Percentiles rank a stretch among this genome's conserved stretches.
phyloP scores from a whole-genome alignment of 2,113 vertebrate genomes.

The Alaudala cheleensis region DNA sequence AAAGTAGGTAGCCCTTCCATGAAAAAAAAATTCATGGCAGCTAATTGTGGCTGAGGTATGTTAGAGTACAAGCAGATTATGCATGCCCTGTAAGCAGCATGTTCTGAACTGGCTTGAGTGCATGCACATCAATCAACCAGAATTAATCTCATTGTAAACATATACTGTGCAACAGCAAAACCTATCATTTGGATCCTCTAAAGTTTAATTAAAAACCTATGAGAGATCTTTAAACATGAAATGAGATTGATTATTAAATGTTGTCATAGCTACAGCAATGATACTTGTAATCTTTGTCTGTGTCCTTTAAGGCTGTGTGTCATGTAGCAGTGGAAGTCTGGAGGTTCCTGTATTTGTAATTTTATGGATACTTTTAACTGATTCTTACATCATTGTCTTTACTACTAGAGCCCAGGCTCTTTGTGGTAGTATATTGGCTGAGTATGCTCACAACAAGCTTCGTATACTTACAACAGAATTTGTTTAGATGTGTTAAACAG shows the following conservation, averaged over 20 bases:
- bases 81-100: not conserved
- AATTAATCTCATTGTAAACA: conserved; percentile 52
- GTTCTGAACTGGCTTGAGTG: not conserved
- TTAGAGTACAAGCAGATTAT: not conserved
- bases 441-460: not conserved
- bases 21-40: not conserved
- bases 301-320: not conserved
- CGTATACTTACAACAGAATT: not conserved
- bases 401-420: not conserved
- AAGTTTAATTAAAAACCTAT: conserved; percentile 68
- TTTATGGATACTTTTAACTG: not conserved
- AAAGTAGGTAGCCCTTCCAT: not conserved
- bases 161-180: conserved; percentile 1
- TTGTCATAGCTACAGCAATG: not conserved
- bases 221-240: conserved; percentile 36
- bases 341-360: not conserved
- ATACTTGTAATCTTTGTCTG: not conserved
- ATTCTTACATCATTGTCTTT: not conserved
- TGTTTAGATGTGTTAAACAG: not conserved
- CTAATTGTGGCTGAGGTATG: not conserved
- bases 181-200: not conserved
- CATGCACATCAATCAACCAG: conserved; percentile 32
- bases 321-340: not conserved
- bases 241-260: not conserved
- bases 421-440: not conserved